Base-by-base conservation (phyloP, 1,140 invertebrate species). In the Triops longicaudatus region DNA sequence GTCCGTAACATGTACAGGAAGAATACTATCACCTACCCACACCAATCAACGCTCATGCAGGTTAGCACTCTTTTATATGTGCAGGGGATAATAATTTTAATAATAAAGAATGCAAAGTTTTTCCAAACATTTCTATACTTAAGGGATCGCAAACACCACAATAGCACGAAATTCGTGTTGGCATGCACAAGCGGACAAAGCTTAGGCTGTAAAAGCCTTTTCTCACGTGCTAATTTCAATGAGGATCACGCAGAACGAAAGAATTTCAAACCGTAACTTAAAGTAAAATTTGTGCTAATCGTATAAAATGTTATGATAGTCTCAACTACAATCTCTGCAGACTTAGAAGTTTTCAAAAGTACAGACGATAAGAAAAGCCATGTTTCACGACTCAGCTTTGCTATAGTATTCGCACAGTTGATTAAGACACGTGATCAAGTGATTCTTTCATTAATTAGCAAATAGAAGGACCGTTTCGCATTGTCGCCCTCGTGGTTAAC, bases 11-110 rank as follows among this genome's bases (percentile, higher is more conserved):
- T 63, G 14, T 63, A 63, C 50, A 63, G 50, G 50, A 17, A 63
- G 50, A 63, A 63, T 63, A 63, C 50, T 63, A 63, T 63, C 50
- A 63, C 50, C 50, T 63, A 63, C 50, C 50, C 50, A 63, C 50
- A 63, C 50, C 50, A 63, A 63, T 63, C 50, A 63, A 63, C 50
- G 14, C 50, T 63, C 50, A 63, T 63, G 50, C 50, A 63, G 50
- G 50, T 63, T 63, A 63, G 14, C 14, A 63, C 22, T 63, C 22
- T 5, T 63, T 63, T 63, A 63, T n/a, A 63, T 63, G 22, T 63
- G 50, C 50, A 63, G 6, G 50, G 22, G 17, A 17, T n/a, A 63
- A 22, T 63, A 17, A 63, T 3, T 17, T 63, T 63, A 22, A 2
- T 17, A 22, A 63, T 63, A n/a, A 10, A 63, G 5, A 63, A 63